Evolutionary conservation across 2,113 vertebrate species (phyloP).

Genomic region (Polyodon spathula): DNA sequence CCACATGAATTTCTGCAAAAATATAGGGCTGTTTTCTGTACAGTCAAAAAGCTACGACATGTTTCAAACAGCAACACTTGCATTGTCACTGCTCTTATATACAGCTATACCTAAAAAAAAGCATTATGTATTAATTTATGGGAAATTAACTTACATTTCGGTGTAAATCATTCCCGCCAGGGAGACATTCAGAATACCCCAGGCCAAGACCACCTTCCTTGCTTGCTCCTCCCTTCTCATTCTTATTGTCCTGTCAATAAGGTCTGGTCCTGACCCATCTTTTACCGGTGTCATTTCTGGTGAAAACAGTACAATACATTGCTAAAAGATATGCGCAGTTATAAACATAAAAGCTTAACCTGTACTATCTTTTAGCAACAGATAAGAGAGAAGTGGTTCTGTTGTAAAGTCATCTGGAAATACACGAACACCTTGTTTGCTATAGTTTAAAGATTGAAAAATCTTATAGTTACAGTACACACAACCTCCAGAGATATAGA

Average conservation of each 20-base stretch:
- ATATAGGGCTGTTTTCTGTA: too few relatives aligned
- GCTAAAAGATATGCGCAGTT: not conserved
- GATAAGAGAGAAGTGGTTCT: not conserved
- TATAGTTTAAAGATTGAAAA: too few relatives aligned
- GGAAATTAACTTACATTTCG: constrained; percentile 70
- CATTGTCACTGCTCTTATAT: too few relatives aligned
- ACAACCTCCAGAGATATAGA: too few relatives aligned
- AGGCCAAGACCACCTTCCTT: constrained; percentile 77
- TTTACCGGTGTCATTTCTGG: constrained; percentile 53
- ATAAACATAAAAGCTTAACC: not conserved
- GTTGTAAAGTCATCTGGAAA: too few relatives aligned
- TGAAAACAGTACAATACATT: constrained; percentile 9
- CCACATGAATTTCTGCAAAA: too few relatives aligned
- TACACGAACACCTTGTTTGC: too few relatives aligned
- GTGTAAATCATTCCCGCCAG: constrained; percentile 90
- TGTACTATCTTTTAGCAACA: not conserved
- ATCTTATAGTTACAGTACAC: too few relatives aligned
- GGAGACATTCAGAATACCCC: constrained; percentile 84
- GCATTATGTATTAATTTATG: too few relatives aligned
- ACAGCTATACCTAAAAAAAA: too few relatives aligned
- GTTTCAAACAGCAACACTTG: too few relatives aligned
- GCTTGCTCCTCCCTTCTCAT: constrained; percentile 80
- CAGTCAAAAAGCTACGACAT: too few relatives aligned
- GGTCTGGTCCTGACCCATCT: constrained; percentile 44
- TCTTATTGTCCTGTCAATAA: constrained; percentile 79